Percentiles rank a stretch among this genome's conserved stretches.
These are phyloP conservation scores for Magallana gigas DNA, from an alignment of 1,140 invertebrate species.

Conservation along the genomic window DNA sequence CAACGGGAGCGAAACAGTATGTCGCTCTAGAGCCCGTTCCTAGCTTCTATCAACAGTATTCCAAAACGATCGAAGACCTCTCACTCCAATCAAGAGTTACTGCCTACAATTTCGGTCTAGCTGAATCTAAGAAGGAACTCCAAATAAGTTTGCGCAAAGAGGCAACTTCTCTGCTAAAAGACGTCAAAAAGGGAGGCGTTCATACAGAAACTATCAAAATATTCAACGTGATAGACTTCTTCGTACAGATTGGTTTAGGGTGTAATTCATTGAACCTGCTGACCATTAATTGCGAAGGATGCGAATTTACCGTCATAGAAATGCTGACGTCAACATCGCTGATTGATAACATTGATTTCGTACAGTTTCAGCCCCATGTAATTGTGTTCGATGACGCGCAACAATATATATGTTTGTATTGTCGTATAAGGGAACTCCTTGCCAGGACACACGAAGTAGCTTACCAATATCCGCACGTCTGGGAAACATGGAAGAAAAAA, in stretches of 20 bases:
- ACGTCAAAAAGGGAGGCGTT: neutral
- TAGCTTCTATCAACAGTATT: neutral
- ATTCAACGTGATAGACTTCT: neutral
- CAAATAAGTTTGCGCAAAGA: neutral
- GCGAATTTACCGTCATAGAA: no score
- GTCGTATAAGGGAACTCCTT: slow-evolving; percentile 31
- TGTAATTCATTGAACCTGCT: no score
- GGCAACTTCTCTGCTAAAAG: neutral
- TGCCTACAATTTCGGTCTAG: neutral
- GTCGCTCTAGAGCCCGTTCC: neutral
- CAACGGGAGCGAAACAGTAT: neutral
- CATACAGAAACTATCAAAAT: neutral
- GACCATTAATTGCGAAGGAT: no score
- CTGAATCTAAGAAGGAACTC: neutral
- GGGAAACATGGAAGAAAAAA: slow-evolving; percentile 42
- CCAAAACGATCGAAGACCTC: neutral
- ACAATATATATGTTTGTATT: slow-evolving; percentile 28
- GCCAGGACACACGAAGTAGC: slow-evolving; percentile 33
- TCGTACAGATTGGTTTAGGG: no score
- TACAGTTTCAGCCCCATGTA: slow-evolving; percentile 44
- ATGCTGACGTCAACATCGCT: no score
- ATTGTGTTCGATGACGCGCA: neutral
- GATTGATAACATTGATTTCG: neutral
- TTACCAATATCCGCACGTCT: slow-evolving; percentile 30
- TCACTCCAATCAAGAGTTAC: neutral